Base-by-base conservation (phyloP, 2,797 vertebrate genomes). In the Lacerta agilis region DNA sequence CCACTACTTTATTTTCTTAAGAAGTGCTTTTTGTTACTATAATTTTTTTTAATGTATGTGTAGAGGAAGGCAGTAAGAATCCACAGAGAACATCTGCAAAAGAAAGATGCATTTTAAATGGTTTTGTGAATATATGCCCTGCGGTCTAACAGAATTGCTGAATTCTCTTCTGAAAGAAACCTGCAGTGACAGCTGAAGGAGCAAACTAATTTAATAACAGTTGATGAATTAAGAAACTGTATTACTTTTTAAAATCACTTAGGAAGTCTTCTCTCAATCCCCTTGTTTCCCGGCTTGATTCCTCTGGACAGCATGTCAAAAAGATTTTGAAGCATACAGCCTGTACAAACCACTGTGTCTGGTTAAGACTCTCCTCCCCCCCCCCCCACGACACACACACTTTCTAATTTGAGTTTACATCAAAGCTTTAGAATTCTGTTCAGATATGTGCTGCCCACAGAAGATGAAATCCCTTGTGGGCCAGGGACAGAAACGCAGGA, bases 201-300 rank as follows among this genome's bases (percentile, higher is more conserved):
- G 80, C 41, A 92, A 58, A 92, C 43, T 95, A 94, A 93, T 93
- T 95, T 94, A 93, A 93, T 94, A 94, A 90, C 84, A 95, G 86
- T 92, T 90, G 86, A 94, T 92, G 93, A 94, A 94, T 94, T 95
- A 94, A 94, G 85, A 93, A 93, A 92, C 87, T 92, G 49, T 89
- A 90, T 93, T 93, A 89, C 73, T 95, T 96, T 94, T 94, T 90
- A 93, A 95, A 94, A 95, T 91, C 81, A 95, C 89, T 95, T 95
- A 92, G 84, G 87, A 95, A 93, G 69, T 87, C 64, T 94, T 36
- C 75, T 93, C 72, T 94, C 93, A 94, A 90, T 92, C 43, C 36
- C 71, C 67, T 86, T 91, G 81, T 79, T 92, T 90, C 1, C 36
- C 82, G 89, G 49, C 71, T 77, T 94, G 91, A 96, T 95, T 86